Base-by-base conservation (phyloP, 64 coral and sea anemone genomes). In the Stichodactyla mertensii region DNA sequence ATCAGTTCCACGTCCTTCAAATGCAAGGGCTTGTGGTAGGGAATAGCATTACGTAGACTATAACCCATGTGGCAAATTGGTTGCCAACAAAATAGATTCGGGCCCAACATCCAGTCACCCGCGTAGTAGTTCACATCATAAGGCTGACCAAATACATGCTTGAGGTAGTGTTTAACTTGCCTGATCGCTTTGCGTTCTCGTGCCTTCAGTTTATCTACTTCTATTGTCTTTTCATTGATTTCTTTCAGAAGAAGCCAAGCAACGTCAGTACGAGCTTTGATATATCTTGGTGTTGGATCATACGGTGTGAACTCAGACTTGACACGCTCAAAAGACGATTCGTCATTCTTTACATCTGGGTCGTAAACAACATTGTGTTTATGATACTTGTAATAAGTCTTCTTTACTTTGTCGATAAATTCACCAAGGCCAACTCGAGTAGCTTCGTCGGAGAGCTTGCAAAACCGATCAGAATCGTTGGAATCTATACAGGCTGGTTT, bases 71-170 rank as follows among this genome's bases (percentile, higher is more conserved):
- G 85, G 86, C 95, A 98, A 4, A 98, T 62, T 0, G 89, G 95
- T 19, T 94, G 92, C 92, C 92, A 98, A 57, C 95, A 98, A 77
- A 94, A 98, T 27, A 89, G 54, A 83, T 98, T 94, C 4, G 95
- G 95, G 7, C 95, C 95, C 90, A 94, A 85, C 89, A 98, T 87
- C 95, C 95, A 98, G 15, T 98, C 95, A 2, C 89, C 95, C 0
- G 92, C 85, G 4, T 98, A 98, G 52, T 92, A 98, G 55, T 98
- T 98, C 3, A 92, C 80, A 69, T 94, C 92, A 51, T 98, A 98
- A 0, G 92, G 92, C 16, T 92, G 84, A 0, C 95, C 95, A 55
- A 98, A 98, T 14, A 86, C 52, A 18, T 98, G 95, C 55, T 94
- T 67, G 7, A 98, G 57, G 85, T 90, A 98, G 31, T 94, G 95